These are phyloP conservation scores for Mionectes macconnelli DNA, from an alignment of 2,113 vertebrate species.

Conservation along the genomic window DNA sequence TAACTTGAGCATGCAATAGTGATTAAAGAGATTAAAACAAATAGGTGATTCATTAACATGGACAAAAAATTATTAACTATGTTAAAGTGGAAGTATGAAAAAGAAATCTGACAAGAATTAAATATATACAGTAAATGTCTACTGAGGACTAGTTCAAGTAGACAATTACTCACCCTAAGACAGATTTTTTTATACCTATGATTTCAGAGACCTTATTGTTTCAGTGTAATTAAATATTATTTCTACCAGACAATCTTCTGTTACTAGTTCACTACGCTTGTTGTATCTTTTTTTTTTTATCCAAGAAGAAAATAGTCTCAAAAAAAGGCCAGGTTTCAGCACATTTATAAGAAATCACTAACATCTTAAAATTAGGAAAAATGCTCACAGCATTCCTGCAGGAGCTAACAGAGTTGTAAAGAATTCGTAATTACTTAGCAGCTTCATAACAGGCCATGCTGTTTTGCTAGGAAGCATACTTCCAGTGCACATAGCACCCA, in stretches of 20 bases:
- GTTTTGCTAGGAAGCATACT: background rate
- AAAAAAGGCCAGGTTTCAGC: background rate
- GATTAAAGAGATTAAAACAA: constrained; percentile 53
- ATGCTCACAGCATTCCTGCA: background rate
- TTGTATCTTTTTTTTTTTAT: background rate
- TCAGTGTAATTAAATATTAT: background rate
- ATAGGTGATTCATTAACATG: constrained; percentile 40
- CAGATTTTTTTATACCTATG: background rate
- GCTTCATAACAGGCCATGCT: background rate
- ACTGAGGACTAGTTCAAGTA: background rate
- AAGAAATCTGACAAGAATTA: background rate
- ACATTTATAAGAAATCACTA: background rate
- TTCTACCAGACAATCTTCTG: background rate
- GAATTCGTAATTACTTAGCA: background rate
- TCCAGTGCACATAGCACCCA: background rate
- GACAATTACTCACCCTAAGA: background rate
- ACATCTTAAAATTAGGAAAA: background rate
- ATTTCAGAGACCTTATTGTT: background rate
- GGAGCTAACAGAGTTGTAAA: background rate
- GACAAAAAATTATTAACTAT: background rate
- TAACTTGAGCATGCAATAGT: constrained; percentile 20
- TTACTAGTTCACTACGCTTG: background rate
- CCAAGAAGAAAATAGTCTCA: background rate
- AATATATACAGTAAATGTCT: background rate
- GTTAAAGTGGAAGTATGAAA: background rate